Evolutionary conservation across 2,888 invertebrate species (phyloP).

Genomic region (Chrysotoxum bicinctum): DNA sequence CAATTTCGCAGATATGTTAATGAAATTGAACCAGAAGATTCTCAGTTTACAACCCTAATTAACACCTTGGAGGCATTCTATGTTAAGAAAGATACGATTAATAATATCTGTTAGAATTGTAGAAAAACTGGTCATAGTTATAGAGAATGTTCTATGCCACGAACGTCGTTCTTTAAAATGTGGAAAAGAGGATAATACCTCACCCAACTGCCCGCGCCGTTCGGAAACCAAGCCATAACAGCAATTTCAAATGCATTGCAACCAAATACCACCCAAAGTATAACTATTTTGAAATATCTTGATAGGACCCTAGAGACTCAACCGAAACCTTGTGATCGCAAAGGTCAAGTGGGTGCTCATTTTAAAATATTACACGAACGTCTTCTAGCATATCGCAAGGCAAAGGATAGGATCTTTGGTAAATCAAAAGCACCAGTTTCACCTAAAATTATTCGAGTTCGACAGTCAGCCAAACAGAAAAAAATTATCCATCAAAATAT

Average conservation of each 20-base stretch:
- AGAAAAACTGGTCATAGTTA: too few species aligned
- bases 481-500: background rate
- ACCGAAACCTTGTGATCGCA: background rate
- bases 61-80: background rate
- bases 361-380: constrained; percentile 15
- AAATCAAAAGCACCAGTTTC: background rate
- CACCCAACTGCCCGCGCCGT: background rate
- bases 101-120: constrained; percentile 2
- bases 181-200: background rate
- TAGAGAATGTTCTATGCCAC: too few species aligned
- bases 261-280: background rate
- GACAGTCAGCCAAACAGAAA: background rate
- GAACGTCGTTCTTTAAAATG: too few species aligned
- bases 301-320: background rate
- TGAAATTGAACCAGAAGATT: too few species aligned
- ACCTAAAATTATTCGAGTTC: background rate
- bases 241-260: background rate
- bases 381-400: background rate
- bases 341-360: too few species aligned
- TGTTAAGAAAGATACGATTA: background rate
- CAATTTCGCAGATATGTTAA: too few species aligned
- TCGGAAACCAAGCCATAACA: background rate
- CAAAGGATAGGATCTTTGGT: constrained; percentile 2
- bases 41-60: background rate
- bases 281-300: constrained; percentile 11